Percentiles rank a stretch among this genome's conserved stretches.
phyloP scores from a whole-genome alignment of 1,140 invertebrate species.

The Orius laevigatus region DNA sequence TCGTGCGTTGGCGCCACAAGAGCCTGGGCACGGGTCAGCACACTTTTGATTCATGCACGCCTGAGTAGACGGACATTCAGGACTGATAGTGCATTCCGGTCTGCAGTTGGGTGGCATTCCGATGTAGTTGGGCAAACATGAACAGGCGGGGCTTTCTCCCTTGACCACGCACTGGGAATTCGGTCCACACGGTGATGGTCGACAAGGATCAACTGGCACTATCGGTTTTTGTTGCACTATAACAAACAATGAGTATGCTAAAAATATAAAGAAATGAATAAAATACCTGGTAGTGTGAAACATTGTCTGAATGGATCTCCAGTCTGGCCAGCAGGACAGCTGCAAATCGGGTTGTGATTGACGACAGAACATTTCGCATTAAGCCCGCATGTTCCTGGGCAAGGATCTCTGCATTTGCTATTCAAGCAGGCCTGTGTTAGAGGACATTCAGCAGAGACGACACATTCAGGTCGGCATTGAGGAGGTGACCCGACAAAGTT shows the following conservation, averaged over 20 bases:
- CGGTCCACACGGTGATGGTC: slow-evolving; percentile 39
- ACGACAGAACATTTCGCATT: slow-evolving; percentile 55
- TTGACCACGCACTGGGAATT: slow-evolving; percentile 38
- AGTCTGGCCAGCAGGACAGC: slow-evolving; percentile 31
- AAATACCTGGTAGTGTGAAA: slow-evolving; percentile 22
- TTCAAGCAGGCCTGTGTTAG: slow-evolving; percentile 57
- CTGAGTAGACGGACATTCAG: slow-evolving; percentile 48
- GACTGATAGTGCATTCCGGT: slow-evolving; percentile 57
- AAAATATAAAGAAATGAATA: background rate
- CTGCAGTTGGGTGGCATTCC: slow-evolving; percentile 52
- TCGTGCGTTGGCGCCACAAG: slow-evolving; percentile 54
- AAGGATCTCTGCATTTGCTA: slow-evolving; percentile 61
- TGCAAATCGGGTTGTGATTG: slow-evolving; percentile 43
- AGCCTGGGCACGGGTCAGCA: slow-evolving; percentile 53
- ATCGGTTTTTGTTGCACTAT: slow-evolving; percentile 21
- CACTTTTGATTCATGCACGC: slow-evolving; percentile 59
- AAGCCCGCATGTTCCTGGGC: slow-evolving; percentile 58
- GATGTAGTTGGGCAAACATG: slow-evolving; percentile 27
- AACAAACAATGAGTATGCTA: background rate
- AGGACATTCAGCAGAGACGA: slow-evolving; percentile 62
- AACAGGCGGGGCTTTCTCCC: slow-evolving; percentile 32
- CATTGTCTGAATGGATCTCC: slow-evolving; percentile 40
- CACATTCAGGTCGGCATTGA: slow-evolving; percentile 61
- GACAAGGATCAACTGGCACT: slow-evolving; percentile 35
- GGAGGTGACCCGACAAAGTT: slow-evolving; percentile 45